Evolutionary conservation across 2,888 invertebrate species (phyloP).

Genomic region (Trachelus stipa): DNA sequence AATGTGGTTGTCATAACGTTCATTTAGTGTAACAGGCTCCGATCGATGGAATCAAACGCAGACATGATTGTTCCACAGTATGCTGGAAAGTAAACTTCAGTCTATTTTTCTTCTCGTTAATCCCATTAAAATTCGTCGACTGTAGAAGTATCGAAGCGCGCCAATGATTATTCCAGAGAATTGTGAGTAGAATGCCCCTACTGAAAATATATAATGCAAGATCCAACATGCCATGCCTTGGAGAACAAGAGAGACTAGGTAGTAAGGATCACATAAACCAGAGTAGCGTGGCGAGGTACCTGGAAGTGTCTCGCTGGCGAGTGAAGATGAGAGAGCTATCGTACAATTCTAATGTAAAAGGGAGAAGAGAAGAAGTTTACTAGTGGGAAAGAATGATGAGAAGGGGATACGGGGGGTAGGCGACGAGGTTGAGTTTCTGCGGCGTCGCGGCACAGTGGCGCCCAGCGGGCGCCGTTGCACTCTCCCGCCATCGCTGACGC

Average conservation of each 20-base stretch:
- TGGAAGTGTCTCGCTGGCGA: neutral
- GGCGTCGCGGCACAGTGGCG: constrained; percentile 59
- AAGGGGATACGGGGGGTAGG: neutral
- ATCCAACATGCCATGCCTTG: neutral
- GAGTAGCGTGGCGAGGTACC: neutral
- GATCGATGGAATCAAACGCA: neutral
- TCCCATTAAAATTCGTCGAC: neutral
- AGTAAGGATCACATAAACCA: neutral
- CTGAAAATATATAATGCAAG: neutral
- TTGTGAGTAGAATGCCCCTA: neutral
- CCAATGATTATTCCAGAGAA: neutral
- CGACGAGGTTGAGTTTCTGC: constrained; percentile 43
- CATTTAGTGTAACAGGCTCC: neutral
- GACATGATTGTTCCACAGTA: neutral
- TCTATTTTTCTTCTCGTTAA: neutral
- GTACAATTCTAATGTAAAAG: neutral
- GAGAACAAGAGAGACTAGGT: neutral
- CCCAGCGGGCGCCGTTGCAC: constrained; percentile 56
- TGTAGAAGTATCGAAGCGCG: neutral
- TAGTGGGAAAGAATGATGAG: neutral
- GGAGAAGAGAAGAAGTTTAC: neutral
- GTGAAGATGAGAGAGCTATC: neutral
- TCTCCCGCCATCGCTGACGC: constrained; percentile 45
- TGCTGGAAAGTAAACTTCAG: neutral
- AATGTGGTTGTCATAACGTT: neutral